phyloP scores from a whole-genome alignment of 2,888 invertebrate species.

The Stenchaetothrips biformis region DNA sequence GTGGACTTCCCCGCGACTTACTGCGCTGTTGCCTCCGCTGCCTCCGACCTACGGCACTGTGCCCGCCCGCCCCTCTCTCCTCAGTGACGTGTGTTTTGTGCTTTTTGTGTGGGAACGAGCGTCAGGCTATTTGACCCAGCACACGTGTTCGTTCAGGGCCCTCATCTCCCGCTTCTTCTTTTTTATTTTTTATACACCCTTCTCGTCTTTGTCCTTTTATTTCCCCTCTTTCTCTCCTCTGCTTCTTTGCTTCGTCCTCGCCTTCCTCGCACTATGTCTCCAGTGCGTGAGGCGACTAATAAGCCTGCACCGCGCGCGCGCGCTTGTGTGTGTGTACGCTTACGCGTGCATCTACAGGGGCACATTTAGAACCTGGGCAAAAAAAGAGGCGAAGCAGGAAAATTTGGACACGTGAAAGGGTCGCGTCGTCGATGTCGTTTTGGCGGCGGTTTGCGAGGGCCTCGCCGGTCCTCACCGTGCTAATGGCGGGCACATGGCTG shows the following conservation, averaged over 20 bases:
- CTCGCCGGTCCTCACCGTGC: neutral
- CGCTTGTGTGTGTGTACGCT: neutral
- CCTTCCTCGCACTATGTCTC: neutral
- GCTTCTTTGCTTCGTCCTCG: neutral
- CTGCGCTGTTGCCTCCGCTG: neutral
- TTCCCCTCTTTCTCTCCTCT: neutral
- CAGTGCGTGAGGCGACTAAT: conserved; percentile 20
- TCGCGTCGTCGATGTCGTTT: neutral
- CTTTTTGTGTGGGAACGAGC: conserved; percentile 22
- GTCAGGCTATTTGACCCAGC: conserved; percentile 22
- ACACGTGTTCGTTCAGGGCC: conserved; percentile 10
- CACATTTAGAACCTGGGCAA: neutral
- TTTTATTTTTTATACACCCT: neutral
- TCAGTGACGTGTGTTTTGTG: conserved; percentile 21
- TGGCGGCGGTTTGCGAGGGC: neutral
- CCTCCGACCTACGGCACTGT: neutral
- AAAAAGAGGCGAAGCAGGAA: neutral
- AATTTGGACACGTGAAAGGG: neutral
- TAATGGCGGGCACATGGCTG: neutral
- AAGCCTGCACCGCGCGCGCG: neutral
- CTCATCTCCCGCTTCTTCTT: neutral
- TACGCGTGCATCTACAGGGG: neutral
- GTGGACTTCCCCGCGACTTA: neutral
- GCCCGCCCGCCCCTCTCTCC: neutral
- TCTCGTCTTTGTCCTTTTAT: neutral